Conservation (phyloP, 2,113 vertebrate genomes). For the Petrocephalus zakoni region DNA sequence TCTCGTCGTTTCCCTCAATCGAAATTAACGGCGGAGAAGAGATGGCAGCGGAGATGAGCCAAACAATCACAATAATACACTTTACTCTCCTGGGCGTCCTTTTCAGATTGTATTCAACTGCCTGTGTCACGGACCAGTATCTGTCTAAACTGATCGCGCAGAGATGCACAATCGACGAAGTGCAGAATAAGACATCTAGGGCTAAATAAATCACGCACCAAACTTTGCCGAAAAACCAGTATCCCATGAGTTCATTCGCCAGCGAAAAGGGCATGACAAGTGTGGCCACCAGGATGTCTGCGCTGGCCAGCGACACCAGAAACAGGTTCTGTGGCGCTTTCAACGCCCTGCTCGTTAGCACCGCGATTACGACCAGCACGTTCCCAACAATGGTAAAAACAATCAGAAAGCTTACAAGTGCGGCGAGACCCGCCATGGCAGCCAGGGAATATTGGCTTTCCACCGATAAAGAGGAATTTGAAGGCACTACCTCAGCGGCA, state of each 20-base stretch:
- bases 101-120: slow-evolving; percentile 89
- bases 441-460: slow-evolving; percentile 70
- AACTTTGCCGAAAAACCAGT: slow-evolving; percentile 86
- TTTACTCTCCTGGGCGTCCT: slow-evolving; percentile 81
- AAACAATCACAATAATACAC: slow-evolving; percentile 76
- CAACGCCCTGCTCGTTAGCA: slow-evolving; percentile 81
- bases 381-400: slow-evolving; percentile 84
- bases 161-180: slow-evolving; percentile 87
- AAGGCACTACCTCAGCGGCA: slow-evolving; percentile 19
- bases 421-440: slow-evolving; percentile 69
- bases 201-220: slow-evolving; percentile 91
- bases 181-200: slow-evolving; percentile 87
- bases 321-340: slow-evolving; percentile 89
- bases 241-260: slow-evolving; percentile 90
- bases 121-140: slow-evolving; percentile 90
- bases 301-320: slow-evolving; percentile 84
- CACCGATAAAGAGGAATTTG: slow-evolving; percentile 53
- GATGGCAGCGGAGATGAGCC: slow-evolving; percentile 85
- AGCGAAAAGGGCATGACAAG: slow-evolving; percentile 91
- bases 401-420: slow-evolving; percentile 78
- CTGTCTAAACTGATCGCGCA: slow-evolving; percentile 92
- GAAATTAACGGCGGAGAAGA: slow-evolving; percentile 82
- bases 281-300: slow-evolving; percentile 88
- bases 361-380: slow-evolving; percentile 83
- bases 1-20: slow-evolving; percentile 62